Percentiles rank a stretch among this genome's conserved stretches.
These are phyloP conservation scores for Corapipo altera DNA, from an alignment of 2,113 vertebrate genomes.

Conservation along the genomic window DNA sequence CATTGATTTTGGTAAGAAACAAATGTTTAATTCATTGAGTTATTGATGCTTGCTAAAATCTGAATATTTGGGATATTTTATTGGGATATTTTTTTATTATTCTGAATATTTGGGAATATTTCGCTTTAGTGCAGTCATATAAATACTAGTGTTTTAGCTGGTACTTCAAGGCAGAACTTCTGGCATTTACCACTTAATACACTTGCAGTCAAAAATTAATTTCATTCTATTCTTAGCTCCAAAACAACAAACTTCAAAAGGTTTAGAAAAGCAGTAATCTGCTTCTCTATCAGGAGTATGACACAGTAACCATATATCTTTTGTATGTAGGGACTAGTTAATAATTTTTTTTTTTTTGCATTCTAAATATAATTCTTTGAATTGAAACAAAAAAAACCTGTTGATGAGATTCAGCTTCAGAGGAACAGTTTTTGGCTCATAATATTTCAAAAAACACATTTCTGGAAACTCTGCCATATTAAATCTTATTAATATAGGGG, in stretches of 20 bases:
- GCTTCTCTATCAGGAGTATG: not conserved
- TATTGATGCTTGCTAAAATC: not conserved
- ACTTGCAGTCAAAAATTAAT: slow-evolving; percentile 40
- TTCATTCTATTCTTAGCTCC: slow-evolving; percentile 24
- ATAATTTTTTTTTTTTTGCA: slow-evolving; percentile 20
- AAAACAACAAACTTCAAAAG: slow-evolving; percentile 60
- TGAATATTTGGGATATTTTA: not conserved
- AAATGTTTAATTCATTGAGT: not conserved
- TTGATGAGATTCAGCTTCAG: slow-evolving; percentile 77
- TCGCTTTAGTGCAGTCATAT: not conserved
- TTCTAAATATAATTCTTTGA: slow-evolving; percentile 67
- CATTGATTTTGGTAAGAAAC: not conserved
- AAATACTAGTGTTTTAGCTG: not conserved
- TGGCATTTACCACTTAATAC: slow-evolving; percentile 18
- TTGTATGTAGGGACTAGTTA: slow-evolving; percentile 54
- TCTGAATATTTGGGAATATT: not conserved
- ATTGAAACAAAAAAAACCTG: slow-evolving; percentile 51
- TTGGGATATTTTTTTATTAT: not conserved
- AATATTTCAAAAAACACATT: slow-evolving; percentile 83
- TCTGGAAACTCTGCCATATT: slow-evolving; percentile 75
- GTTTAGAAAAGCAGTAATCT: not conserved
- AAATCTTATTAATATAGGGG: slow-evolving; percentile 79
- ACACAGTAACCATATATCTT: slow-evolving; percentile 9
- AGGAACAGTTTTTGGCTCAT: slow-evolving; percentile 72
- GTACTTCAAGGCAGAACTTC: slow-evolving; percentile 35